Base-by-base conservation (phyloP, 2,888 invertebrate species). In the Agrilus biguttatus region DNA sequence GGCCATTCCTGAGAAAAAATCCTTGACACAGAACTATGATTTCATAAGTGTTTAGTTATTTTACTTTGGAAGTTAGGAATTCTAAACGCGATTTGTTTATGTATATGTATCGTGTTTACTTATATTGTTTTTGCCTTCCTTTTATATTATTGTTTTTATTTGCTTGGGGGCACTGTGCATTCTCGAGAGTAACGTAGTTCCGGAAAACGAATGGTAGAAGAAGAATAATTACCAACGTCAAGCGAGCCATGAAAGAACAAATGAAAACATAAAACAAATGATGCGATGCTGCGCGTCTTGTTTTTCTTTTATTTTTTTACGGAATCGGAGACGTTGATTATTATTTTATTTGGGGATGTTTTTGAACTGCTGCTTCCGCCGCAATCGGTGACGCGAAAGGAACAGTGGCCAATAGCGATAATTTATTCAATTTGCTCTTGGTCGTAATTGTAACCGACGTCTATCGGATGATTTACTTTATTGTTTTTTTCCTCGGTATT, bases 231-330 rank as follows among this genome's bases (percentile, higher is more conserved):
- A 59, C 58, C 55, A 52, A 55, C 61, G 61, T 62, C 62, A 62
- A 63, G 60, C 59, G 60, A 59, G 52, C 60, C 56, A 60, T 60
- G 59, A 62, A 62, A 58, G 61, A 63, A 62, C 61, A 62, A 62
- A 62, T 62, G 63, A 62, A 63, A 63, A 61, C 59, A 61, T 61
- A 60, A 62, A 63, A 61, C 59, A 62, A 63, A 62, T 61, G 62
- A 62, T 60, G 61, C 59, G 53, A 53, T 43, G 49, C 47, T 33
- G 28, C 53, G 52, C 55, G 51, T 57, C 55, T 53, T 52, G 47
- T 44, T 28, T 28, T 28, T 28, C 4, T 28, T 28, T 10, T 10
- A 10, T 28, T 28, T 28, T 28, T 28, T 28, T 10, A 10, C 8
- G 8, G 28, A 8, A 28, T 3, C 28, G 57, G 54, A 51, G 56